These are phyloP conservation scores for Theretra japonica DNA, from an alignment of 2,888 invertebrate species.

Conservation along the genomic window DNA sequence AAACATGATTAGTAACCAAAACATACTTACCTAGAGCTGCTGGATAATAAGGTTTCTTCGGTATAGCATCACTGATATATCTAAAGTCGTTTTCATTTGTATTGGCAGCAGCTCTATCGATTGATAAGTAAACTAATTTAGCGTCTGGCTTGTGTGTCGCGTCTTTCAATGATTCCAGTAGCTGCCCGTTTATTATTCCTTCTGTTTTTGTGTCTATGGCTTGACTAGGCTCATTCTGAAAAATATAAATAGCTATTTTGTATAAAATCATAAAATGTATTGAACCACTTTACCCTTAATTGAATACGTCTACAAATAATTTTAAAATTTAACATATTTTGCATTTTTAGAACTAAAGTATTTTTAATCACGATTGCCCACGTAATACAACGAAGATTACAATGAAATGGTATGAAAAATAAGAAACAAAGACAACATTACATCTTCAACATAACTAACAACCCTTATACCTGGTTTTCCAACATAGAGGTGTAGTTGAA, in stretches of 20 bases:
- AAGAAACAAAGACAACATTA: no score
- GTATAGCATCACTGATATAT: conserved; percentile 79
- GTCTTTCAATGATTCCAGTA: conserved; percentile 64
- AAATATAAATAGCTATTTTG: conserved; percentile 32
- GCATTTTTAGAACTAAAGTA: no score
- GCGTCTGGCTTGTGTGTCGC: conserved; percentile 48
- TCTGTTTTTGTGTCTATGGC: conserved; percentile 40
- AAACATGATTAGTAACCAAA: not conserved
- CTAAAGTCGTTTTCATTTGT: conserved; percentile 78
- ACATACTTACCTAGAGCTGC: conserved; percentile 74
- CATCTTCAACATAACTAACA: not conserved
- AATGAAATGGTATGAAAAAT: no score
- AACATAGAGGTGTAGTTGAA: conserved; percentile 77
- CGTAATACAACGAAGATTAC: no score
- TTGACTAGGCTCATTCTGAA: conserved; percentile 49
- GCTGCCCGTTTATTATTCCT: conserved; percentile 63
- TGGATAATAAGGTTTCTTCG: conserved; percentile 79
- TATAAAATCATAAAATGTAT: not conserved
- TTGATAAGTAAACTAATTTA: conserved; percentile 71
- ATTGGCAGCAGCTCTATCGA: conserved; percentile 70
- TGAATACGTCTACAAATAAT: no score
- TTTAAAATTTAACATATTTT: no score
- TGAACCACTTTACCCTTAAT: no score
- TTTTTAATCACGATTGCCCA: no score
- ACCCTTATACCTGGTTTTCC: conserved; percentile 55